Base-by-base conservation (phyloP, 2,888 invertebrate species). In the Epirrhoe tristata region DNA sequence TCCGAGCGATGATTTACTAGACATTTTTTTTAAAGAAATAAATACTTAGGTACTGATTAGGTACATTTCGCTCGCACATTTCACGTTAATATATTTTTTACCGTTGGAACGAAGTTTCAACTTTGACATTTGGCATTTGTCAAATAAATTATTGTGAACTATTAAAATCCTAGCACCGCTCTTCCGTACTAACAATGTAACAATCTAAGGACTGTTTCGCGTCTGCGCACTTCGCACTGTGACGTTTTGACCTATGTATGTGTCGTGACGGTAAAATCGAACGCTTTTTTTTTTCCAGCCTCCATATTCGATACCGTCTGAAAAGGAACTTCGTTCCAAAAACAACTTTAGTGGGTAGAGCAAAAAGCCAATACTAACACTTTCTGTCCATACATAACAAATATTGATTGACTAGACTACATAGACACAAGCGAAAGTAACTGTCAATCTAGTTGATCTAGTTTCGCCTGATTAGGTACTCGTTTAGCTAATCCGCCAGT, bases 391-490 rank as follows among this genome's bases (percentile, higher is more conserved):
- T 39, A 24, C 16, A 17, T 12, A 31, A 17, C 52, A n/a, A 58
- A 66, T 61, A 62, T 62, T 66, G 54, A 63, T 59, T 59, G n/a
- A 58, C 24, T 17, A 56, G 52, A 12, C 39, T 43, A 59, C 39
- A 55, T 74, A 65, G 68, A 67, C 66, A 66, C 71, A 65, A 75
- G 76, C 72, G 77, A 77, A 79, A 78, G 78, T 74, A 67, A 72
- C 71, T 63, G 56, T 58, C 72, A 75, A 71, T 74, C 59, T 59
- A 61, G 74, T 76, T 58, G 72, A 63, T 74, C 79, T 71, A 77
- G 76, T 75, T 78, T 73, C 55, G 58, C 50, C 31, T 75, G 71
- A 74, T 77, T 77, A 77, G 64, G 32, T 46, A 43, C 48, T 60
- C 48, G 55, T 66, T 67, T 61, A 75, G 70, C 71, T 69, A 67